Conservation (phyloP, 2,113 vertebrate species). For the Corvus moneduloides region DNA sequence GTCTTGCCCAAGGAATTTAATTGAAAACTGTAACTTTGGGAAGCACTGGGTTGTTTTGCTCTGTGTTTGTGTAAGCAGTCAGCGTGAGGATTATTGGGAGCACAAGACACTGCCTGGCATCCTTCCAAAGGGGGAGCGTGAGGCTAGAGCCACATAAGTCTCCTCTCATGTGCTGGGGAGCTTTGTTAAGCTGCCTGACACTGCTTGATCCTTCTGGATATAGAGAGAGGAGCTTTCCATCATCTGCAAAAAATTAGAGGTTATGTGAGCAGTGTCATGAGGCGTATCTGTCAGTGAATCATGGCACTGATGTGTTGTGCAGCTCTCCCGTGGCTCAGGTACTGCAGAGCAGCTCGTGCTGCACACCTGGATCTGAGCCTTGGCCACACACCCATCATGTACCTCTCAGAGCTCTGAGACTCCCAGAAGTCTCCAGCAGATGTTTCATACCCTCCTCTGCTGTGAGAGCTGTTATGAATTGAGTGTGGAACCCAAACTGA, state of each 20-base stretch:
- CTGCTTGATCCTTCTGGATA: background rate
- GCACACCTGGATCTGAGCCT: background rate
- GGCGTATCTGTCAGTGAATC: background rate
- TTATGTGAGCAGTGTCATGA: background rate
- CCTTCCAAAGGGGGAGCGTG: background rate
- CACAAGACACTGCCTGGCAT: background rate
- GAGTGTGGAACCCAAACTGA: background rate
- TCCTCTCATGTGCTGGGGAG: background rate
- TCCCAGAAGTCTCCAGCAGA: background rate
- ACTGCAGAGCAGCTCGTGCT: background rate
- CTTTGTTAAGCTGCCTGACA: background rate
- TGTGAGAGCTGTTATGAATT: background rate
- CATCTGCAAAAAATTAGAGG: slow-evolving; percentile 32
- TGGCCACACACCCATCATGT: accelerated
- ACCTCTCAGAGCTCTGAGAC: background rate
- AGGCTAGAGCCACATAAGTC: background rate
- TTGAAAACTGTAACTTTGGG: background rate
- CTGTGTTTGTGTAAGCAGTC: slow-evolving; percentile 7
- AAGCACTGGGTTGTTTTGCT: background rate
- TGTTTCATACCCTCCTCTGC: background rate
- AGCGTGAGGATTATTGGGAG: background rate
- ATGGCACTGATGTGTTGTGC: accelerated
- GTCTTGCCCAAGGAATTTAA: slow-evolving; percentile 8
- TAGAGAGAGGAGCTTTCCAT: background rate
- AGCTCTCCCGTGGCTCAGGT: background rate